Evolutionary conservation across 2,888 invertebrate genomes (phyloP).

Genomic region (Dolichopus griseipennis): DNA sequence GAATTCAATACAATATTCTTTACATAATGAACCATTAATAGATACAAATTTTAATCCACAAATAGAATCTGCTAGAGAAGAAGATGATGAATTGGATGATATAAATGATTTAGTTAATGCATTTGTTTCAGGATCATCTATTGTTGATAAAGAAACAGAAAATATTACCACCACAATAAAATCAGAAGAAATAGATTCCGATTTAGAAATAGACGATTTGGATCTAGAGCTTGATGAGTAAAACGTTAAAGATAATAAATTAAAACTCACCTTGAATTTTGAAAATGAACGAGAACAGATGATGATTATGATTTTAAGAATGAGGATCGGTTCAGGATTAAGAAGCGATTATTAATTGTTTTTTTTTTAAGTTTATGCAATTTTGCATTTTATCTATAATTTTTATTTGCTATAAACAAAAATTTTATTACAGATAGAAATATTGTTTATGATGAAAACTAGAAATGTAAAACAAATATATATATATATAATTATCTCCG

Average conservation of each 20-base stretch:
- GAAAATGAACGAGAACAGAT: too few relatives aligned
- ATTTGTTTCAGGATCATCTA: neutral
- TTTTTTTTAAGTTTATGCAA: conserved; percentile 3
- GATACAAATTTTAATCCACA: neutral
- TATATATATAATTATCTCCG: neutral
- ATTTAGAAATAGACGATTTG: conserved; percentile 4
- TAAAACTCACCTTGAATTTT: neutral
- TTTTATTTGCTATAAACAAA: neutral
- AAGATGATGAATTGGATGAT: neutral
- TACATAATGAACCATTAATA: neutral
- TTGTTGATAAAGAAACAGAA: neutral
- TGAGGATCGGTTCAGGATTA: too few relatives aligned
- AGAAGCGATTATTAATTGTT: too few relatives aligned
- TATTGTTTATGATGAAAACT: conserved; percentile 1
- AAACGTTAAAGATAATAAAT: neutral
- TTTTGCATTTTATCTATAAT: neutral
- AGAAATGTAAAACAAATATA: neutral
- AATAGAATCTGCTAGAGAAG: neutral
- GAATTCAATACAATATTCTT: neutral
- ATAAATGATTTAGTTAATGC: neutral
- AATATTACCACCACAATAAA: neutral
- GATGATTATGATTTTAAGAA: too few relatives aligned
- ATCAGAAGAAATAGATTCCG: neutral
- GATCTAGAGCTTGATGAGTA: neutral
- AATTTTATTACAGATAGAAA: neutral